phyloP scores from a whole-genome alignment of 2,113 vertebrate genomes.

The Varanus salvator region DNA sequence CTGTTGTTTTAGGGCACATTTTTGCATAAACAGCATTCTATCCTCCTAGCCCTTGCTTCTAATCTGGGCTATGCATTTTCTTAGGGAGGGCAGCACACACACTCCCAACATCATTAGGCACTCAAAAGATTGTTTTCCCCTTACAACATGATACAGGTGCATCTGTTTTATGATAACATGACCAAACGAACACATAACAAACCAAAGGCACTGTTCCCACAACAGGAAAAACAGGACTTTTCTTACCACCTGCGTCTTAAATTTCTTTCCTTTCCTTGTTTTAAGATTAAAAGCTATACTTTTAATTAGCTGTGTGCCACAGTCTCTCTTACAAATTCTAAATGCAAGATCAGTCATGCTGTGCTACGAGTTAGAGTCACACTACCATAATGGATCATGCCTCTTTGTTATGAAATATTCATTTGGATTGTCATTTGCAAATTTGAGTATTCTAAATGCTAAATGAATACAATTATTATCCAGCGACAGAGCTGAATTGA shows the following conservation, averaged over 20 bases:
- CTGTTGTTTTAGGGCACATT: conserved; percentile 44
- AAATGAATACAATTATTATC: conserved; percentile 73
- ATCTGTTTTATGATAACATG: conserved; percentile 70
- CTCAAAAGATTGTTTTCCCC: conserved; percentile 38
- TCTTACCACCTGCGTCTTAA: conserved; percentile 30
- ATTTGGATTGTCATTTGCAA: conserved; percentile 64
- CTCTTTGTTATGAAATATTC: conserved; percentile 70
- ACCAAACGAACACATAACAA: conserved; percentile 56
- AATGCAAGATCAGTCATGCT: conserved; percentile 12
- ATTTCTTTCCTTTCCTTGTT: conserved; percentile 19
- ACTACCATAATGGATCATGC: conserved; percentile 59
- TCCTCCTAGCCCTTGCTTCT: conserved; percentile 6
- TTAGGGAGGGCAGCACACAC: not conserved
- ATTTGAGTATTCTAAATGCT: conserved; percentile 65
- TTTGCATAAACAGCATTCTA: conserved; percentile 47
- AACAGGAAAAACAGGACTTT: not conserved
- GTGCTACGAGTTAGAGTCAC: conserved; percentile 62
- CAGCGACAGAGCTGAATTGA: conserved; percentile 54
- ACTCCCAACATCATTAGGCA: not conserved
- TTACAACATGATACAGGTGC: conserved; percentile 61
- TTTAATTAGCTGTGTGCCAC: conserved; percentile 51
- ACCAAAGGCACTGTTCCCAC: conserved; percentile 43
- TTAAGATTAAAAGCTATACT: conserved; percentile 25
- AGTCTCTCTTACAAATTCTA: not conserved
- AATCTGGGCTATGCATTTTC: conserved; percentile 8